Evolutionary conservation across 2,113 vertebrate species (phyloP), one percentile per base, ranked within the genome.

Genomic region (Scomber japonicus): DNA sequence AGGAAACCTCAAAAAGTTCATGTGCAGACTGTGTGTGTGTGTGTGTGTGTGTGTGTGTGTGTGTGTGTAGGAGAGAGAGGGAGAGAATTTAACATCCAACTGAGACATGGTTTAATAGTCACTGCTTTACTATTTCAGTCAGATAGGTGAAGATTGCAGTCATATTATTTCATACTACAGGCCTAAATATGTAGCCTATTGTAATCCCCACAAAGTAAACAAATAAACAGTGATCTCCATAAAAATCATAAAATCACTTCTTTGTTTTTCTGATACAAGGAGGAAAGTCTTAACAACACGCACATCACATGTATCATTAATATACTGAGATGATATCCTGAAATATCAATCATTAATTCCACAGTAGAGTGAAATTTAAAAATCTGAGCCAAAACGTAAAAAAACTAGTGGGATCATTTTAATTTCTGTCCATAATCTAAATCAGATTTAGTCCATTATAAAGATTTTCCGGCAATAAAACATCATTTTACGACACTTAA

Each of bases 1-100:
- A 71, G 57, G 15, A 51, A 46, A 62, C 13, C 27, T 46, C 24
- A 4, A 10, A 76, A 77, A 78, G 63, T 78, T 77, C 46, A 81
- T 59, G 44, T 21, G 24, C 44, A 63, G 71, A 13, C 9, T 40
- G 17, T 8, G 69, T 44, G 44, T 44, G 48, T 40, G 50, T 44
- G 50, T 10, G 24, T 5, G 2, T 19, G 13, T 6, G 35, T 7
- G 21, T 21, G 48, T 40, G 50, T 44, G 50, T 10, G 24, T 5
- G 2, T 19, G 13, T 6, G 35, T 7, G 21, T 21, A 21, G 21
- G 24, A 27, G 24, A 27, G 24, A 27, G 24, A 27, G 24, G 3
- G 24, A 27, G 35, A 40, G 35, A 40, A 50, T 74, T 62, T 55
- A 55, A 66, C 48, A 24, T 17, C 17, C 2, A 24, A 24, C 21